phyloP scores from a whole-genome alignment of 2,113 vertebrate genomes.

The Pardalotus punctatus region DNA sequence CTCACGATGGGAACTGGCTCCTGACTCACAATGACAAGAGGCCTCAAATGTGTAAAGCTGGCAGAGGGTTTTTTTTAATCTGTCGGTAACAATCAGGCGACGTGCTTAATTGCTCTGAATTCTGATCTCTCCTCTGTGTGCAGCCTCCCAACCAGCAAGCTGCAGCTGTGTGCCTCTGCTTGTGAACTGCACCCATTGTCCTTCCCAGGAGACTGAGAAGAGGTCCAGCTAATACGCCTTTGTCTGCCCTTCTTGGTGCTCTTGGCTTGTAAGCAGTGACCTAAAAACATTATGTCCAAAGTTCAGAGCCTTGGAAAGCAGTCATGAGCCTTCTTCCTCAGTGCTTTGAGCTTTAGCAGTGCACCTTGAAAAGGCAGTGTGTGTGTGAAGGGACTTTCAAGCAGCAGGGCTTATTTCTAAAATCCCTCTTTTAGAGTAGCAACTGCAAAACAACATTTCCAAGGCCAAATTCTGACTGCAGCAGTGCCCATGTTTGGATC shows the following conservation, averaged over 20 bases:
- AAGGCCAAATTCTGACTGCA: neutral
- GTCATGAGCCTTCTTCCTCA: neutral
- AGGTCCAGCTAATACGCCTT: conserved; percentile 30
- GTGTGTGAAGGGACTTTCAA: neutral
- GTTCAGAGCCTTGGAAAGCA: neutral
- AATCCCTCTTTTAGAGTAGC: neutral
- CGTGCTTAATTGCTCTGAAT: neutral
- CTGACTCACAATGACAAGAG: conserved; percentile 38
- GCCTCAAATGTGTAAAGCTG: neutral
- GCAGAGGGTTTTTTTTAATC: conserved; percentile 21
- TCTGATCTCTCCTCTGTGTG: neutral
- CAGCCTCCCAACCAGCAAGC: neutral
- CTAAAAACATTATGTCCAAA: neutral
- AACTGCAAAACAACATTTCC: neutral
- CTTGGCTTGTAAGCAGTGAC: neutral
- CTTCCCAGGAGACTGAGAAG: conserved; percentile 25
- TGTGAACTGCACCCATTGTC: conserved; percentile 39
- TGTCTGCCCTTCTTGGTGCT: conserved; percentile 16
- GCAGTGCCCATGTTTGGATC: neutral
- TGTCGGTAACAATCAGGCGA: neutral
- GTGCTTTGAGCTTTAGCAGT: neutral
- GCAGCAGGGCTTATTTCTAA: neutral
- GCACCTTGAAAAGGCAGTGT: neutral
- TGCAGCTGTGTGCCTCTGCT: conserved; percentile 29
- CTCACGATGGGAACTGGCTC: conserved; percentile 53